Evolutionary conservation across 2,888 invertebrate species (phyloP).

Genomic region (Tuta absoluta): DNA sequence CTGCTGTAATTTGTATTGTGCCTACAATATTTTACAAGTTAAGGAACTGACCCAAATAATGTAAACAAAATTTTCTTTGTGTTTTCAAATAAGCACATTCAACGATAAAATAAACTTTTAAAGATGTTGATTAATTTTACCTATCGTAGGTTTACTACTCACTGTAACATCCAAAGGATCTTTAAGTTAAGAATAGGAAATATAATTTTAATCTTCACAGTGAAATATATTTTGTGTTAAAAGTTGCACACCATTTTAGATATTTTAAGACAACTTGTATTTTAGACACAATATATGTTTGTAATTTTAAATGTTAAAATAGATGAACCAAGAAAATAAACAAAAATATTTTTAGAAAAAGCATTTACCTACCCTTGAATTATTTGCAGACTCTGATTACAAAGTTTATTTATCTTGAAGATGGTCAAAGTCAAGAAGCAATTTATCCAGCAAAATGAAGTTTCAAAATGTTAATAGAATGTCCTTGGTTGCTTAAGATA

Average conservation of each 20-base stretch:
- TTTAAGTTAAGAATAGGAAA: too few relatives aligned
- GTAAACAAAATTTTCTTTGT: not conserved
- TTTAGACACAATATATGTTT: too few relatives aligned
- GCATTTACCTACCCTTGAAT: conserved; percentile 46
- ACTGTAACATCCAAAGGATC: too few relatives aligned
- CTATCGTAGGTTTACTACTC: too few relatives aligned
- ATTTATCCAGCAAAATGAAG: conserved; percentile 74
- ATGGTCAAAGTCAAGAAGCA: conserved; percentile 74
- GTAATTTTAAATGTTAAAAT: too few relatives aligned
- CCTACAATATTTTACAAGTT: not conserved
- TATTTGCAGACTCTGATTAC: conserved; percentile 67
- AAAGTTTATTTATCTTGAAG: conserved; percentile 67
- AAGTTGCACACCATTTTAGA: too few relatives aligned
- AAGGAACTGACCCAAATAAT: not conserved
- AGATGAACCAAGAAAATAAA: conserved; percentile 35
- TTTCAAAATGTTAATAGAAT: conserved; percentile 76
- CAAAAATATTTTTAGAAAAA: conserved; percentile 37
- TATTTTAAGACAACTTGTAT: too few relatives aligned
- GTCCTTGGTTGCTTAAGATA: conserved; percentile 58
- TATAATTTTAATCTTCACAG: too few relatives aligned
- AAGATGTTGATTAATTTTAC: too few relatives aligned
- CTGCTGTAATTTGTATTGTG: not conserved
- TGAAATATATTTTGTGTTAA: too few relatives aligned
- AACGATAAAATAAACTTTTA: too few relatives aligned
- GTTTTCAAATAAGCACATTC: too few relatives aligned